Evolutionary conservation across 2,113 vertebrate species (phyloP).

Genomic region (Bujurquina vittata): DNA sequence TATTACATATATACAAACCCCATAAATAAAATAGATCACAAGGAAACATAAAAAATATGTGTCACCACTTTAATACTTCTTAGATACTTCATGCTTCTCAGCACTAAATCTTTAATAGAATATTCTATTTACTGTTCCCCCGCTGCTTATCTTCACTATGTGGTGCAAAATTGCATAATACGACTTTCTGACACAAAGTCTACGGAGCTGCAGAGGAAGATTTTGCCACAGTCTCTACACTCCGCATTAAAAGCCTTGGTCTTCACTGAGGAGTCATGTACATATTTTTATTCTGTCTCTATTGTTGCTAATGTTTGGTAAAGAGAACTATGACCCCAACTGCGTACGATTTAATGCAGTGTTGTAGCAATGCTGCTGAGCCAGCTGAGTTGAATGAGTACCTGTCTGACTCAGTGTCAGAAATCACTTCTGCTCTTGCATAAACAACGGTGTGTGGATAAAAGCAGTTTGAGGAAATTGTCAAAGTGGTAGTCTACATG

Average conservation of each 20-base stretch:
- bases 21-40: not conserved
- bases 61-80: not conserved
- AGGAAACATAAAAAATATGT: not conserved
- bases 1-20: not conserved
- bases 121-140: not conserved
- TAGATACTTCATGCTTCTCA: not conserved
- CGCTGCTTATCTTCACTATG: not conserved
- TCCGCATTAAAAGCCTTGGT: not conserved
- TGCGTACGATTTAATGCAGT: not conserved
- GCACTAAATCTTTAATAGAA: not conserved
- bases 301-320: not conserved
- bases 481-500: too few species aligned
- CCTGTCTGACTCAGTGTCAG: too few species aligned
- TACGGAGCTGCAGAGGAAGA: not conserved
- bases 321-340: not conserved
- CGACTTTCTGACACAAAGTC: not conserved
- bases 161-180: not conserved
- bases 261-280: not conserved
- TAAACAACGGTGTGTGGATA: not conserved
- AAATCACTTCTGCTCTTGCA: not conserved
- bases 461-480: not conserved
- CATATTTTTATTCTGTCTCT: not conserved
- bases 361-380: not conserved
- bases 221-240: not conserved
- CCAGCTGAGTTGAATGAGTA: not conserved